Evolutionary conservation across 2,888 invertebrate genomes (phyloP), one percentile per base, ranked within the genome.

Genomic region (Portevinia maculata): DNA sequence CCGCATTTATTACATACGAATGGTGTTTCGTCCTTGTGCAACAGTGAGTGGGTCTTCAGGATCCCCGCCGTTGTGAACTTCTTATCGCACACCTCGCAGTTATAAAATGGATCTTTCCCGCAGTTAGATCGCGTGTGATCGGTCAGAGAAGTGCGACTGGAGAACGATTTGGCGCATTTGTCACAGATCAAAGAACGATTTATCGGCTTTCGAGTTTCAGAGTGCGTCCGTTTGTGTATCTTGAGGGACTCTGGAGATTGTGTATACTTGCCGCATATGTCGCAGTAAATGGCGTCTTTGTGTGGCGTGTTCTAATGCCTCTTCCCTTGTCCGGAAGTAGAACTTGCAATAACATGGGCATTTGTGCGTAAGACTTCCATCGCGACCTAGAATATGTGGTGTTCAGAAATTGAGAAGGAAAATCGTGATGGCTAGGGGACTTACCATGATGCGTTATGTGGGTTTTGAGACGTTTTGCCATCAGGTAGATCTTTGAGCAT

Each of bases 61-160:
- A 91, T 91, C 28, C 92, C 90, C 15, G 90, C 88, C 3, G 91
- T 91, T 9, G 90, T 90, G 57, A 92, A 89, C 5, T 87, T 87
- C 75, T 91, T 92, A 8, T 88, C 87, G 74, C 92, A 92, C 6
- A 89, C 85, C 9, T 88, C 84, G 84, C 91, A 91, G 53, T 88
- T 87, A 69, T 91, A 91, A 0, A 90, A 86, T 0, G 90, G 91
- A 30, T 88, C 85, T 3, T 88, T 87, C 0, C 91, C 91, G 84
- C 92, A 92, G 65, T 92, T 90, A 11, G 90, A 91, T 15, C 90
- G 88, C 39, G 91, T 91, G 57, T 92, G 92, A 78, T 89, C 89
- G 6, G 87, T 87, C 1, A 92, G 86, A 0, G 90, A 88, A 0
- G 90, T 89, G 84, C 91, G 91, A 1, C 89, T 89, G 7, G 87